A percentile compares a stretch with the other conserved stretches of the same genome.
phyloP scores from a whole-genome alignment of 1,140 invertebrate genomes.

The Lasioglossum baleicum region DNA sequence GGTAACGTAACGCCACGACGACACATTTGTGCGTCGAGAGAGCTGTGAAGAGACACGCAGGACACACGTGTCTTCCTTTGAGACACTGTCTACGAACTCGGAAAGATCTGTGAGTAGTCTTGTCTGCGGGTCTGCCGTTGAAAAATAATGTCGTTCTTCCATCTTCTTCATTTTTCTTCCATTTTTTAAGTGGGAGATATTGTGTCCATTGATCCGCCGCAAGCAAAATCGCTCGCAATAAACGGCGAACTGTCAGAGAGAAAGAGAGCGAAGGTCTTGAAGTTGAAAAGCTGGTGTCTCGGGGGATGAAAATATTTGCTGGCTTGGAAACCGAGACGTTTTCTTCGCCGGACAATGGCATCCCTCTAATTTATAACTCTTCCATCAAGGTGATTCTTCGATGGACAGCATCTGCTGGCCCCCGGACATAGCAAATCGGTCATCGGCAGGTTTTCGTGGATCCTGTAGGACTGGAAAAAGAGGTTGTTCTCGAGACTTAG shows the following conservation, averaged over 20 bases:
- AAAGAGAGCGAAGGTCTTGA: background rate
- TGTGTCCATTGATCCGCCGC: too few relatives aligned
- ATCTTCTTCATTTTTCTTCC: too few relatives aligned
- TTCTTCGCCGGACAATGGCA: slow-evolving; percentile 1
- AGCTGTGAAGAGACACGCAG: too few relatives aligned
- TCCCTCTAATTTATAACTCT: slow-evolving; percentile 43
- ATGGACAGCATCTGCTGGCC: slow-evolving; percentile 13
- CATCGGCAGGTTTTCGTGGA: background rate
- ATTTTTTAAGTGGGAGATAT: too few relatives aligned
- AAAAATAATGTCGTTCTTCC: too few relatives aligned
- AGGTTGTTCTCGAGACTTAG: slow-evolving; percentile 27
- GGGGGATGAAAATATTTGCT: slow-evolving; percentile 32
- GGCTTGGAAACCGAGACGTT: slow-evolving; percentile 18
- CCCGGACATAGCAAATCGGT: background rate
- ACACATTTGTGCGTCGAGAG: slow-evolving; percentile 5
- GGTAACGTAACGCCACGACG: slow-evolving; percentile 3
- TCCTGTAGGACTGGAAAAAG: background rate
- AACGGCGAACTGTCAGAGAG: too few relatives aligned
- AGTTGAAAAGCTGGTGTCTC: background rate
- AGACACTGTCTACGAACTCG: background rate
- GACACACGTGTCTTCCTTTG: background rate
- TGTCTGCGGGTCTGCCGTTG: too few relatives aligned
- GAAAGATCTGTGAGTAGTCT: too few relatives aligned
- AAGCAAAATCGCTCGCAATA: too few relatives aligned
- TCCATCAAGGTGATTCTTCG: slow-evolving; percentile 11